These are phyloP conservation scores for Isichthys henryi DNA, from an alignment of 2,113 vertebrate species.

Conservation along the genomic window DNA sequence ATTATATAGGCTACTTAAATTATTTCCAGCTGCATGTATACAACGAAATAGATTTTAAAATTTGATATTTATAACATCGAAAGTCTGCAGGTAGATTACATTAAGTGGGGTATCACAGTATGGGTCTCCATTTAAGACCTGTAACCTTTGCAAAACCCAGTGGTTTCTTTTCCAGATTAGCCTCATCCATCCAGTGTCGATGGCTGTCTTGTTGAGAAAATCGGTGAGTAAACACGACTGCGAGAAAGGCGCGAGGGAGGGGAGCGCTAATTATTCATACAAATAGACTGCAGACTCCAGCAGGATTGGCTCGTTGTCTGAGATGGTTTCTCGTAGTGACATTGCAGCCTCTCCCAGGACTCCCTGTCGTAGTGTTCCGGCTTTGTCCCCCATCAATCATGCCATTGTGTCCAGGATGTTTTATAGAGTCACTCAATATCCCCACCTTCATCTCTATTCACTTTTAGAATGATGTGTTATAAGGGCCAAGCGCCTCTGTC, in stretches of 20 bases:
- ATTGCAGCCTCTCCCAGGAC: slow-evolving; percentile 82
- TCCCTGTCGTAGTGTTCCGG: slow-evolving; percentile 82
- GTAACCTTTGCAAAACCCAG: slow-evolving; percentile 81
- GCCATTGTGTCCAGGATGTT: slow-evolving; percentile 84
- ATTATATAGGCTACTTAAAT: neutral
- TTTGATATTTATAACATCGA: slow-evolving; percentile 73
- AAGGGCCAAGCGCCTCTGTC: slow-evolving; percentile 74
- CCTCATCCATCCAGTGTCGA: slow-evolving; percentile 97
- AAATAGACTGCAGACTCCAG: slow-evolving; percentile 91
- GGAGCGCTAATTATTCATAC: slow-evolving; percentile 91
- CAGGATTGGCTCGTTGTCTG: slow-evolving; percentile 74
- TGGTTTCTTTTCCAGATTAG: slow-evolving; percentile 87
- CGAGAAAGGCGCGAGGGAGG: slow-evolving; percentile 78
- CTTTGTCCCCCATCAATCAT: slow-evolving; percentile 97
- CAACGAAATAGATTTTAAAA: neutral
- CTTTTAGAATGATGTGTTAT: slow-evolving; percentile 83
- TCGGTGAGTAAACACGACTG: slow-evolving; percentile 94
- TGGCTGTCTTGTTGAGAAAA: slow-evolving; percentile 97
- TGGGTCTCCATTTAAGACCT: slow-evolving; percentile 73
- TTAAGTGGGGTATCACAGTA: slow-evolving; percentile 70
- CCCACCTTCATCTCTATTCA: slow-evolving; percentile 90
- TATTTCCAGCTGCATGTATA: slow-evolving; percentile 29
- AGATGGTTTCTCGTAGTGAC: slow-evolving; percentile 82
- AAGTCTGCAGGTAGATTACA: slow-evolving; percentile 78
- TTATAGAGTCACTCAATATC: slow-evolving; percentile 95